A percentile compares a stretch with the other conserved stretches of the same genome.
phyloP scores from a whole-genome alignment of 2,797 vertebrate genomes.

The Ctenochaetus hawaiiensis region DNA sequence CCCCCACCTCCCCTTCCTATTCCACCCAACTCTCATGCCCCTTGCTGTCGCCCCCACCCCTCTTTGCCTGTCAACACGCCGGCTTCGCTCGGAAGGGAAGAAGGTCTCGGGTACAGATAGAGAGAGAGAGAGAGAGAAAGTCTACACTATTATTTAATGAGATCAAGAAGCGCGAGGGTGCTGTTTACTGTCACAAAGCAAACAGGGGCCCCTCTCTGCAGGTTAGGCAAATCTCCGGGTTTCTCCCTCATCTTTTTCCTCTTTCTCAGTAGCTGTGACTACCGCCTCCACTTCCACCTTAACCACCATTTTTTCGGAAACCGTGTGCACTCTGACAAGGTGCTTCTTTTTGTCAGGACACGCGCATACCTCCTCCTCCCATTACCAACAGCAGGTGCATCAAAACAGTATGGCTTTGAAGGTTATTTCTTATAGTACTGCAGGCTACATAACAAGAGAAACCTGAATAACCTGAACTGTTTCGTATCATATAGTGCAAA shows the following conservation, averaged over 20 bases:
- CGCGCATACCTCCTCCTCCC: slow-evolving; percentile 8
- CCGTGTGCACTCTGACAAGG: slow-evolving; percentile 22
- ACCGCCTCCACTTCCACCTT: slow-evolving; percentile 7
- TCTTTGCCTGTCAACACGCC: slow-evolving; percentile 43
- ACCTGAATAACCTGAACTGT: too few species aligned
- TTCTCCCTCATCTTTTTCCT: slow-evolving; percentile 45
- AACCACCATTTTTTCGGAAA: slow-evolving; percentile 51
- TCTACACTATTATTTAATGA: slow-evolving; percentile 70
- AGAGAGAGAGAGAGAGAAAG: slow-evolving; percentile 25
- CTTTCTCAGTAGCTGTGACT: slow-evolving; percentile 13
- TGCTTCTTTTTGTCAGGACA: slow-evolving; percentile 25
- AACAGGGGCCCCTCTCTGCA: slow-evolving; percentile 44
- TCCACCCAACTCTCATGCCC: slow-evolving; percentile 42
- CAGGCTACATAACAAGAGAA: slow-evolving; percentile 16
- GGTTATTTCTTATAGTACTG: slow-evolving; percentile 14
- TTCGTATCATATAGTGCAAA: slow-evolving; percentile 5
- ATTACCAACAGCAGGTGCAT: slow-evolving; percentile 32
- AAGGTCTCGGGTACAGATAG: slow-evolving; percentile 4
- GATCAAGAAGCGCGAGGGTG: slow-evolving; percentile 63
- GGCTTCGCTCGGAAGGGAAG: slow-evolving; percentile 26
- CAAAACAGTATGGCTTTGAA: slow-evolving; percentile 24
- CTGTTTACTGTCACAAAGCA: slow-evolving; percentile 72
- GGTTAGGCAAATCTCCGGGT: slow-evolving; percentile 23
- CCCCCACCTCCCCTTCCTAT: slow-evolving; percentile 38
- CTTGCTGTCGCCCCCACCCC: slow-evolving; percentile 19